Conservation (phyloP, 1,140 invertebrate genomes). For the Choristoneura fumiferana region DNA sequence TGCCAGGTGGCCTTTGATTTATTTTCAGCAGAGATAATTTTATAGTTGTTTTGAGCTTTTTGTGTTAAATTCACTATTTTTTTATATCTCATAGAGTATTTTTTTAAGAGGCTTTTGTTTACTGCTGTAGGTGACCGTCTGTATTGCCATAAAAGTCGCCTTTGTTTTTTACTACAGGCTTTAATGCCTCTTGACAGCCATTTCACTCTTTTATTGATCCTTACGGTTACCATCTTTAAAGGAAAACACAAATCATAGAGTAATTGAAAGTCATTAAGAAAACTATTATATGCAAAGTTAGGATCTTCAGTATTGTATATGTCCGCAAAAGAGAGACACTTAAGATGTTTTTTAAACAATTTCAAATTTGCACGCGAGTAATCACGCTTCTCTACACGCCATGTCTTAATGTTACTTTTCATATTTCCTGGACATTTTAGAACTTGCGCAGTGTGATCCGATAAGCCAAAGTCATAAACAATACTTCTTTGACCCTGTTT, state of each 20-base stretch:
- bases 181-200: slow-evolving; percentile 19
- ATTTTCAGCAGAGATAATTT: slow-evolving; percentile 1
- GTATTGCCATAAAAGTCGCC: slow-evolving; percentile 8
- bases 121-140: not conserved
- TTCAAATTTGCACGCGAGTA: not conserved
- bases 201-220: not conserved
- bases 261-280: not conserved
- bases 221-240: not conserved
- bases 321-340: not conserved
- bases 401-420: not conserved
- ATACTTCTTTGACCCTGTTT: not conserved
- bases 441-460: not conserved
- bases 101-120: slow-evolving; percentile 3
- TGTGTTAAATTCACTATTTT: slow-evolving; percentile 16
- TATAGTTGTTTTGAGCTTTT: slow-evolving; percentile 14
- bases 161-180: slow-evolving; percentile 19
- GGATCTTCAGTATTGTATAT: not conserved
- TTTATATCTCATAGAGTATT: slow-evolving; percentile 4
- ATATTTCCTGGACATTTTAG: not conserved
- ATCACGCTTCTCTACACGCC: not conserved
- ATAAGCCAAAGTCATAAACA: not conserved
- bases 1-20: slow-evolving; percentile 13
- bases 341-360: not conserved
- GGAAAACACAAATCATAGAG: not conserved
- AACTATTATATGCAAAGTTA: not conserved